These are phyloP conservation scores for Uromys caudimaculatus DNA, from an alignment of 2,797 vertebrate genomes.

Conservation along the genomic window DNA sequence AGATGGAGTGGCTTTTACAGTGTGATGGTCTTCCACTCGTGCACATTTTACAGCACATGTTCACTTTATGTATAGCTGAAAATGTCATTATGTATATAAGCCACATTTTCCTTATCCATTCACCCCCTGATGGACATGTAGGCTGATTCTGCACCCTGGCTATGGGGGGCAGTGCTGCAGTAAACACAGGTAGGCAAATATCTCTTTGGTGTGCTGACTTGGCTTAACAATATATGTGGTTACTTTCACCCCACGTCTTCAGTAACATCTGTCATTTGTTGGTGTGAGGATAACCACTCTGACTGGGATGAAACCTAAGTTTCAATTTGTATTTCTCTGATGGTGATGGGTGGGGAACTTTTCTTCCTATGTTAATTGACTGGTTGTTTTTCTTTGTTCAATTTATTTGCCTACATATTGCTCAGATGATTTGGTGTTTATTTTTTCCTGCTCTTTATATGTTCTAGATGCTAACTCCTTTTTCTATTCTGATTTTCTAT, in stretches of 20 bases:
- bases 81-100: background rate
- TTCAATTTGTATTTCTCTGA: background rate
- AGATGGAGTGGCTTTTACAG: background rate
- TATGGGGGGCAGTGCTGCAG: background rate
- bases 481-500: background rate
- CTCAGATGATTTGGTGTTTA: background rate
- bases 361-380: background rate
- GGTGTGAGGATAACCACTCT: background rate
- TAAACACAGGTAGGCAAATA: background rate
- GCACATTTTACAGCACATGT: background rate
- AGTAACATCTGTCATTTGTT: background rate
- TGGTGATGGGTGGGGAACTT: background rate
- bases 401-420: background rate
- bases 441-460: background rate
- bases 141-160: background rate
- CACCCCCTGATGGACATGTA: too few relatives aligned
- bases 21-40: background rate
- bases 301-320: background rate
- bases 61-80: background rate
- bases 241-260: background rate
- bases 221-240: too few relatives aligned
- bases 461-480: background rate
- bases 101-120: background rate
- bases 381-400: background rate
- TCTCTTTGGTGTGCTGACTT: background rate